Percentiles rank a stretch among this genome's conserved stretches.
Evolutionary conservation across 2,113 vertebrate genomes (phyloP).

Genomic region (Echinops telfairi): DNA sequence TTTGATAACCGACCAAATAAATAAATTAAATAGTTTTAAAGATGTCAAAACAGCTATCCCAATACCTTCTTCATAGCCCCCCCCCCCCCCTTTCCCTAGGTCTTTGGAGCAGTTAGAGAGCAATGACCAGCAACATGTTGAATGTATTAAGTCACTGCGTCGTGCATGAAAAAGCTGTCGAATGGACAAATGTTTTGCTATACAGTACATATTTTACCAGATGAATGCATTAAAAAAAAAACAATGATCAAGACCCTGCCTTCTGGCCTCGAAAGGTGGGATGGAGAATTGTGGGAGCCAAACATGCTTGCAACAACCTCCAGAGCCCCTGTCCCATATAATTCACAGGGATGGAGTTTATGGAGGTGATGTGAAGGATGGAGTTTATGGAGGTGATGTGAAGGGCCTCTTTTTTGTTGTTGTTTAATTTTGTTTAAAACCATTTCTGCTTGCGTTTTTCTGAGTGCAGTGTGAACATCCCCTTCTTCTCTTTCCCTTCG

Average conservation of each 20-base stretch:
- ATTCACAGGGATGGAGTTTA: not conserved
- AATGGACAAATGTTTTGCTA: not conserved
- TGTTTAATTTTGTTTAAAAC: conserved; percentile 25
- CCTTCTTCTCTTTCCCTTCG: conserved; percentile 9
- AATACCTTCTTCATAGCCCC: not conserved
- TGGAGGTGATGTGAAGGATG: conserved; percentile 12
- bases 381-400: not conserved
- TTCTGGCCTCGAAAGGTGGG: not conserved
- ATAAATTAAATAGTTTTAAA: not conserved
- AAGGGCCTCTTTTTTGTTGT: conserved; percentile 27
- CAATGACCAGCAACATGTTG: not conserved
- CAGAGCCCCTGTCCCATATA: not conserved
- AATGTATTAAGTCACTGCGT: not conserved
- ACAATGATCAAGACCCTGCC: not conserved
- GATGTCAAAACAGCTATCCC: not conserved
- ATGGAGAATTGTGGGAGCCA: conserved; percentile 18
- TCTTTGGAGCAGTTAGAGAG: not conserved
- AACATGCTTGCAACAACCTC: not conserved
- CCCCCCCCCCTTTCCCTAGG: not conserved
- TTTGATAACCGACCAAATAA: not conserved
- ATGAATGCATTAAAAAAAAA: not conserved
- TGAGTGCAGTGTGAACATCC: not conserved
- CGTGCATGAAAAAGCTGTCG: not conserved
- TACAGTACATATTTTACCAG: not conserved
- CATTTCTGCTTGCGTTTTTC: not conserved